Conservation (phyloP, 2,888 invertebrate genomes). For the Pollenia griseotomentosa region DNA sequence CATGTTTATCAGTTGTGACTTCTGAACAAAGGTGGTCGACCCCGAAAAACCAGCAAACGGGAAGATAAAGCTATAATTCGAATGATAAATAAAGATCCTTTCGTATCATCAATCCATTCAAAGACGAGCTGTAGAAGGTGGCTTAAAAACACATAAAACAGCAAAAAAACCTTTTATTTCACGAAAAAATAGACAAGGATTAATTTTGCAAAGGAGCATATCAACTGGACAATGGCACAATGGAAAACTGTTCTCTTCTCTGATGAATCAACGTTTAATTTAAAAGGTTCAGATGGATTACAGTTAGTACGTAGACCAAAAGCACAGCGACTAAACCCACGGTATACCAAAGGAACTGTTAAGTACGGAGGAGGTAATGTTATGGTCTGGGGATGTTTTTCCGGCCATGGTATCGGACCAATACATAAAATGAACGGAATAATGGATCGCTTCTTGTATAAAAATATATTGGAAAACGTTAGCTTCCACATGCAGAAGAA, state of each 20-base stretch:
- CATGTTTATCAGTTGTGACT: no score
- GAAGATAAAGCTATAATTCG: not conserved
- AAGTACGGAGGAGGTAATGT: not conserved
- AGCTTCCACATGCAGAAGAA: not conserved
- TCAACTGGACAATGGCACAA: not conserved
- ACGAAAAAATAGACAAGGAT: not conserved
- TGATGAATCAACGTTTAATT: not conserved
- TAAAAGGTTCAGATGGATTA: not conserved
- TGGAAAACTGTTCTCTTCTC: not conserved
- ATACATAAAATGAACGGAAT: not conserved
- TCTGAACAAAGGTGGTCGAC: not conserved
- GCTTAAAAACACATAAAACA: not conserved
- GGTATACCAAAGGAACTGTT: not conserved
- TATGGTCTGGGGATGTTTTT: constrained; percentile 4
- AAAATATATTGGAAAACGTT: not conserved
- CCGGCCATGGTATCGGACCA: not conserved
- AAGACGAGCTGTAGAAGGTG: constrained; percentile 11
- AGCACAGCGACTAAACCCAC: not conserved
- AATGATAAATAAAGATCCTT: not conserved
- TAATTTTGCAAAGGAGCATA: not conserved
- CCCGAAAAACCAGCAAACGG: not conserved
- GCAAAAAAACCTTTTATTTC: constrained; percentile 15
- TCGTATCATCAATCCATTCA: not conserved
- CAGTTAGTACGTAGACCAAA: no score
- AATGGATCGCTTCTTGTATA: not conserved